Percentiles rank a stretch among this genome's conserved stretches.
Conservation (phyloP, 2,113 vertebrate genomes). For the Chlorocebus sabaeus region DNA sequence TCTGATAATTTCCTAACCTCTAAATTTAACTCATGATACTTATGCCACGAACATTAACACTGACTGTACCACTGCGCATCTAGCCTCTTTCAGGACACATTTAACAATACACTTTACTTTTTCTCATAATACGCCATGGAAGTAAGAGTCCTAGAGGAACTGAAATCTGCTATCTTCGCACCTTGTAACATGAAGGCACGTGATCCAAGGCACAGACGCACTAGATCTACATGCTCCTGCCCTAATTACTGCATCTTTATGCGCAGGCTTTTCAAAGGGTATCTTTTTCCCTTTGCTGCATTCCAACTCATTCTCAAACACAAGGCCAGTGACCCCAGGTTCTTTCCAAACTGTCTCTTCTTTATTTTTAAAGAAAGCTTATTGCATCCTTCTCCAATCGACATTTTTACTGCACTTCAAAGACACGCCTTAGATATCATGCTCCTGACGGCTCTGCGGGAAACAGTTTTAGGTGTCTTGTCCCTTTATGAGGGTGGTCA, state of each 20-base stretch:
- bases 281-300: background rate
- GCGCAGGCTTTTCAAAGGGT: constrained; percentile 36
- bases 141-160: background rate
- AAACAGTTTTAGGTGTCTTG: background rate
- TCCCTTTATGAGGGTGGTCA: background rate
- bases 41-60: background rate
- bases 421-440: background rate
- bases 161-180: constrained; percentile 32
- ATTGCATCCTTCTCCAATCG: background rate
- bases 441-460: background rate
- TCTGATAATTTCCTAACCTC: background rate
- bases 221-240: constrained; percentile 29
- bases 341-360: background rate
- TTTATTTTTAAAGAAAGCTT: background rate
- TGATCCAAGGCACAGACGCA: constrained; percentile 36
- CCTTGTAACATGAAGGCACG: constrained; percentile 51
- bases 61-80: background rate
- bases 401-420: background rate
- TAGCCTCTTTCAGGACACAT: background rate
- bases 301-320: background rate
- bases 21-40: background rate
- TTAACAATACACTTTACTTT: background rate
- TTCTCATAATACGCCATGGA: background rate
- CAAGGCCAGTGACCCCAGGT: background rate
- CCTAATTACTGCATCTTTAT: constrained; percentile 40